These are phyloP conservation scores for Mus pahari DNA, from an alignment of 2,113 vertebrate genomes.

Conservation along the genomic window DNA sequence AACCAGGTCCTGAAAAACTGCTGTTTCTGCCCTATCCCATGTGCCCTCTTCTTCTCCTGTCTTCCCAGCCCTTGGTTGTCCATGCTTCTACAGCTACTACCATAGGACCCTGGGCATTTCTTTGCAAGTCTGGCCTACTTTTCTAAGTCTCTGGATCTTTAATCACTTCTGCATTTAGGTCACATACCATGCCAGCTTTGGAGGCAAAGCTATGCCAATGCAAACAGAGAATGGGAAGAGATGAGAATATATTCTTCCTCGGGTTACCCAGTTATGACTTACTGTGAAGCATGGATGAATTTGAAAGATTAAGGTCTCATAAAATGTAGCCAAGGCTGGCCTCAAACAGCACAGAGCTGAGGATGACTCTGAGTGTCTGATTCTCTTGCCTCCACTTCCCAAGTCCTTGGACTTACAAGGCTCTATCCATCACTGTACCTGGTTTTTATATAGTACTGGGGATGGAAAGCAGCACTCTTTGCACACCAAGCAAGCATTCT, in stretches of 20 bases:
- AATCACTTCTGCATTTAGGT: not conserved
- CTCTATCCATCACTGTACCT: not conserved
- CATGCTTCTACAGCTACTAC: not conserved
- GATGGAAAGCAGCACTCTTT: not conserved
- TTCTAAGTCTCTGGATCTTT: not conserved
- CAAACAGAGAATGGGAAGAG: not conserved
- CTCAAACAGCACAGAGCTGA: not conserved
- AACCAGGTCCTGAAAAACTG: not conserved
- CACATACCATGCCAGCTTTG: not conserved
- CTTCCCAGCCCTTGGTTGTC: too few relatives aligned
- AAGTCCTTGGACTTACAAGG: not conserved
- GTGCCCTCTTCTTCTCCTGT: not conserved
- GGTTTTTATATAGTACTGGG: not conserved
- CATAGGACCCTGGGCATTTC: not conserved
- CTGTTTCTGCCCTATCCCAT: not conserved
- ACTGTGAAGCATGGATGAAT: not conserved
- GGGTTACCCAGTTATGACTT: accelerated
- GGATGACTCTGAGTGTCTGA: not conserved
- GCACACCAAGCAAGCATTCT: too few relatives aligned
- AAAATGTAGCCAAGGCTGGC: not conserved
- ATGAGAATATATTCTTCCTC: not conserved
- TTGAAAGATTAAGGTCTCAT: not conserved
- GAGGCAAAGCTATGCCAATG: not conserved
- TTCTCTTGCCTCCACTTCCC: not conserved
- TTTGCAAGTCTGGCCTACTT: not conserved